phyloP scores from a whole-genome alignment of 2,888 invertebrate species.

The Xylocampa areola region DNA sequence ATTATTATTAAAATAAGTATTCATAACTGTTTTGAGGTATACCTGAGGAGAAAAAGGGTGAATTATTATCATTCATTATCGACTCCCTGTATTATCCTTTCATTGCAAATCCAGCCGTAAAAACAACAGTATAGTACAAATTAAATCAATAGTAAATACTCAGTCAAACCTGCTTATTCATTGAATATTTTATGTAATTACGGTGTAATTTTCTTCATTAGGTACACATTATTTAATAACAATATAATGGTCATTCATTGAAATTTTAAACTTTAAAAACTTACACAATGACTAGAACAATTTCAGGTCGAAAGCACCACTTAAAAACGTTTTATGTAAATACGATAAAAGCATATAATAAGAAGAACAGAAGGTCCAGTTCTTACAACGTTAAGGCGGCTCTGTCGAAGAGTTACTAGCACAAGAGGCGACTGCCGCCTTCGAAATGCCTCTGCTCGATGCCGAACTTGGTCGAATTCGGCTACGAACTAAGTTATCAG shows the following conservation, averaged over 20 bases:
- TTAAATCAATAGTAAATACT: too few species aligned
- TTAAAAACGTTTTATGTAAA: slow-evolving; percentile 19
- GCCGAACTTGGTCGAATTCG: too few species aligned
- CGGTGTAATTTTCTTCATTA: too few species aligned
- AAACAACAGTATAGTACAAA: slow-evolving; percentile 1
- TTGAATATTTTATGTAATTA: too few species aligned
- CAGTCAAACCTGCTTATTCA: too few species aligned
- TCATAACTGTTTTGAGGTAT: too few species aligned
- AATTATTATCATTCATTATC: slow-evolving; percentile 9
- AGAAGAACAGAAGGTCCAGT: background rate
- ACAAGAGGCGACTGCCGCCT: too few species aligned
- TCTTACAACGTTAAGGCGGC: background rate
- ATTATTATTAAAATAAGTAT: slow-evolving; percentile 5
- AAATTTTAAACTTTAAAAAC: slow-evolving; percentile 8
- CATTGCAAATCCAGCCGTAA: slow-evolving; percentile 12
- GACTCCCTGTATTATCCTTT: slow-evolving; percentile 67
- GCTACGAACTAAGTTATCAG: too few species aligned
- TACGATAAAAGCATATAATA: slow-evolving; percentile 24
- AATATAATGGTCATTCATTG: background rate
- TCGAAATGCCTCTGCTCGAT: too few species aligned
- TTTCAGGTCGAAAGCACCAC: slow-evolving; percentile 44
- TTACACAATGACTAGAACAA: slow-evolving; percentile 62
- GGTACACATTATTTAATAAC: background rate
- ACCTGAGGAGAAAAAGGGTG: background rate
- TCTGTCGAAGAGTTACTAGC: background rate